Evolutionary conservation across 2,113 vertebrate genomes (phyloP).

Genomic region (Porphyrio hochstetteri): DNA sequence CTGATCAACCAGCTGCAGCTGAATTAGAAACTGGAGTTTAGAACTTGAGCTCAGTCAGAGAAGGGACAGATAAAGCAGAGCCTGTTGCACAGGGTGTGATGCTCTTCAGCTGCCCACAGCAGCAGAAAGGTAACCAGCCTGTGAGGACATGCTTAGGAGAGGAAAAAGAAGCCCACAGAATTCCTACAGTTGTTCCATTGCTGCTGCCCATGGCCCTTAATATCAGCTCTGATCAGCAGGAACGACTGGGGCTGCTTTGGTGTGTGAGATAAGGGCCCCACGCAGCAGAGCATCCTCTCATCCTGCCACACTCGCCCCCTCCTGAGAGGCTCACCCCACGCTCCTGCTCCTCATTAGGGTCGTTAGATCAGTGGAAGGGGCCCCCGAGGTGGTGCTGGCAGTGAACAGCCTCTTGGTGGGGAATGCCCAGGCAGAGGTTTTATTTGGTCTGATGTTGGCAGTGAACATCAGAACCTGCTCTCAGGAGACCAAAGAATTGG

Average conservation of each 20-base stretch:
- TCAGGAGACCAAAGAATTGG: neutral
- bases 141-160: neutral
- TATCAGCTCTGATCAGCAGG: neutral
- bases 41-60: neutral
- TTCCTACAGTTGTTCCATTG: neutral
- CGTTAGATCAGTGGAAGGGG: neutral
- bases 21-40: neutral
- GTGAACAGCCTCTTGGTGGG: accelerated
- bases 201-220: neutral
- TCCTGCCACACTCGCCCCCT: accelerated
- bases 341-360: neutral
- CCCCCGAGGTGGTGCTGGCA: neutral
- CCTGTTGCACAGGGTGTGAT: neutral
- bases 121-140: neutral
- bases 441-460: neutral
- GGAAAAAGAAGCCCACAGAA: neutral
- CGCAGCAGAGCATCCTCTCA: no score
- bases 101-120: neutral
- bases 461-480: neutral
- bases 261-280: neutral
- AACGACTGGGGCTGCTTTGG: neutral
- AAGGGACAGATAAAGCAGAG: neutral
- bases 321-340: neutral
- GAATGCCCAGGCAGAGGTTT: neutral
- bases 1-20: neutral